Conservation (phyloP, 2,797 vertebrate species). For the Esox masquinongy region DNA sequence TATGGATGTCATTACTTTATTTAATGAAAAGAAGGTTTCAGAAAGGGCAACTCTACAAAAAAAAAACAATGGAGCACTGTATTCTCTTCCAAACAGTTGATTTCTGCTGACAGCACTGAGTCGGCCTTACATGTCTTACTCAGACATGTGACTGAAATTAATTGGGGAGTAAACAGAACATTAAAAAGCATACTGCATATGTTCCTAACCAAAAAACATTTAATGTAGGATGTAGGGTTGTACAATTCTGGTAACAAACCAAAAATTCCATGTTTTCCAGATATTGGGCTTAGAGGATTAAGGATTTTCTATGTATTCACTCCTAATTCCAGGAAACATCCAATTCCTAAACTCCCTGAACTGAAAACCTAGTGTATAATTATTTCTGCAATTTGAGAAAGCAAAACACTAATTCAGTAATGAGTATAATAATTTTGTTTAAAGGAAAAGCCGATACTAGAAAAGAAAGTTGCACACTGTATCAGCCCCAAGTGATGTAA, state of each 20-base stretch:
- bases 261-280: not conserved
- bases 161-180: constrained; percentile 22
- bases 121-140: constrained; percentile 12
- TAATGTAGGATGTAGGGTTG: not conserved
- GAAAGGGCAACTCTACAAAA: constrained; percentile 38
- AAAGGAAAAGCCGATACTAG: not conserved
- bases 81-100: constrained; percentile 42
- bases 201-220: constrained; percentile 2
- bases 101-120: constrained; percentile 43
- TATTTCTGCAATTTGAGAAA: too few relatives aligned
- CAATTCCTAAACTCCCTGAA: not conserved
- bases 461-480: too few relatives aligned
- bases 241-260: not conserved
- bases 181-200: constrained; percentile 16
- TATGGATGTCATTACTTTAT: constrained; percentile 14
- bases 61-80: constrained; percentile 38
- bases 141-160: constrained; percentile 26
- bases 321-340: not conserved
- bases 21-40: constrained; percentile 29
- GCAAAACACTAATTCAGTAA: not conserved
- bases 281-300: not conserved
- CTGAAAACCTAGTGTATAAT: not conserved
- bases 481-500: too few relatives aligned
- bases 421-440: not conserved
- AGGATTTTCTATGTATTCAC: not conserved